Base-by-base conservation (phyloP, 37 sponge, comb jelly and placozoan species). In the Aphrocallistes beatrix region DNA sequence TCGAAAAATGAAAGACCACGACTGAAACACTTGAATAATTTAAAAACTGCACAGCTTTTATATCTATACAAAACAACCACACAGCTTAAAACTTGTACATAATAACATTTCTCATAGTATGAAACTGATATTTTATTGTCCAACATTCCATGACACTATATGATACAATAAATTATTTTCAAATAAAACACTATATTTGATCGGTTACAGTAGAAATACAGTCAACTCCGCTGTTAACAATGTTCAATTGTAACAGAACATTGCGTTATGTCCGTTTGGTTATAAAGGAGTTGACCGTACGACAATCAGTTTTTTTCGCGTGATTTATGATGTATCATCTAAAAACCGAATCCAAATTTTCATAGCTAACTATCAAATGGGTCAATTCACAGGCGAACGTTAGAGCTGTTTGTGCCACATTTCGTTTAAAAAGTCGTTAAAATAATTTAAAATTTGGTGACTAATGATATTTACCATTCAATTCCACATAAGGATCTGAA, bases 41-140 rank as follows among this genome's bases (percentile, higher is more conserved):
- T 60, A 25, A 60, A n/a, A n/a, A 60, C 75, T 25, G 75, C 75
- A 60, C 75, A 60, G 75, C 75, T 60, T 60, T 60, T 60, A 60
- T 60, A 60, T 60, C 8, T 28, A 60, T 6, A 19, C 49, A 47
- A 47, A 47, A 47, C 17, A 21, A 47, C 21, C 75, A 25, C n/a
- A 60, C 75, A 42, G 45, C 10, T 42, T 42, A 60, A 60, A 60
- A 25, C 75, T n/a, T 60, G 75, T 60, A 60, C 10, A 60, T 60
- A 60, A 60, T 30, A 60, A 60, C 34, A 60, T 19, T 60, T 60
- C 28, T 60, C 75, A 60, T 60, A 60, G 3, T 60, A 60, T 60
- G 75, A 60, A 47, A 60, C 75, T 60, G 21, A 25, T 60, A 60
- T 60, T 60, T 60, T 60, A 60, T 60, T 60, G 75, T 60, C n/a